A percentile compares a stretch with the other conserved stretches of the same genome.
Conservation (phyloP, 2,113 vertebrate species). For the Melanostigma gelatinosum region DNA sequence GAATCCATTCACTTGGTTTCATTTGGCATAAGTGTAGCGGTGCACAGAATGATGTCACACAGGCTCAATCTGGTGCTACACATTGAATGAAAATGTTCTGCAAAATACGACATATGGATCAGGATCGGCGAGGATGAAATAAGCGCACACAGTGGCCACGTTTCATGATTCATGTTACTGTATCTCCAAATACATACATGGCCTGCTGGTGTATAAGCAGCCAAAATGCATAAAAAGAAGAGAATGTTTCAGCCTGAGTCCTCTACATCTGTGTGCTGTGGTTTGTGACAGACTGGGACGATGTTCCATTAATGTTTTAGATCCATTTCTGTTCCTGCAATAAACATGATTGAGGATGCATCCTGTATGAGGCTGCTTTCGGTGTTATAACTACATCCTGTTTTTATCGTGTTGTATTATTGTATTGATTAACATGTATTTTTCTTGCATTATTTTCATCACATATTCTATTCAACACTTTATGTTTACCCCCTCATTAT, state of each 20-base stretch:
- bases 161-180: slow-evolving; percentile 10
- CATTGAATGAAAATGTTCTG: no score
- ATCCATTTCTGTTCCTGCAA: slow-evolving; percentile 62
- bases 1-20: slow-evolving; percentile 15
- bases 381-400: slow-evolving; percentile 5
- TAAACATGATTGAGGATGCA: slow-evolving; percentile 55
- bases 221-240: not conserved
- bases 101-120: slow-evolving; percentile 20
- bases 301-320: slow-evolving; percentile 65
- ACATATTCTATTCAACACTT: not conserved
- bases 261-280: slow-evolving; percentile 39
- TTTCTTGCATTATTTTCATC: not conserved
- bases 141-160: not conserved
- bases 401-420: not conserved
- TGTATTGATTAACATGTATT: not conserved
- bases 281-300: slow-evolving; percentile 41
- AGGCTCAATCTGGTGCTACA: no score
- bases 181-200: not conserved
- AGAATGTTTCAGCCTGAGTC: not conserved
- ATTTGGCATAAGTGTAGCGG: slow-evolving; percentile 5
- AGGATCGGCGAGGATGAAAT: slow-evolving; percentile 7
- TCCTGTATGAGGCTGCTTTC: slow-evolving; percentile 28
- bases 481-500: not conserved
- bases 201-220: not conserved
- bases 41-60: no score